Evolutionary conservation across 2,888 invertebrate species (phyloP).

Genomic region (Perizoma affinitatum): DNA sequence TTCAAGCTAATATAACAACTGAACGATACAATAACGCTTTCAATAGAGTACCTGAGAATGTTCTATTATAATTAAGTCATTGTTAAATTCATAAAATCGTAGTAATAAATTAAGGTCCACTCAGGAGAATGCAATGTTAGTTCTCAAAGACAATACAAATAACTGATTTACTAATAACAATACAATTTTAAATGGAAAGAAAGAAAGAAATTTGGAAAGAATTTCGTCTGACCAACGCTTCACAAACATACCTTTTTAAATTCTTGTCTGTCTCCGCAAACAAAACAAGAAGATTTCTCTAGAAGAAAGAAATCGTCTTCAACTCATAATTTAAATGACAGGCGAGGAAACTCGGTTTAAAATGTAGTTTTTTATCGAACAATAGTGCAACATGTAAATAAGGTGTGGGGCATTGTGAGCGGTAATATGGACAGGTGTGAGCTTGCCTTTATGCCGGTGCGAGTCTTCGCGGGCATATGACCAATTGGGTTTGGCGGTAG

Average conservation of each 20-base stretch:
- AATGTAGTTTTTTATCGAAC: slow-evolving; percentile 50
- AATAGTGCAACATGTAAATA: slow-evolving; percentile 42
- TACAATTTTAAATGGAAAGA: no score
- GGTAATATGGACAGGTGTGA: slow-evolving; percentile 64
- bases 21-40: no score
- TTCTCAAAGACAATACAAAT: no score
- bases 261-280: slow-evolving; percentile 21
- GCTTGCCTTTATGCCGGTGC: slow-evolving; percentile 51
- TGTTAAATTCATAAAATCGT: no score
- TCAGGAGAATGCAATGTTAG: no score
- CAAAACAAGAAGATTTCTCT: slow-evolving; percentile 23
- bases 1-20: no score
- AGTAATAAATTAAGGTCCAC: no score
- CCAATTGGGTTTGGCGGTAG: slow-evolving; percentile 44
- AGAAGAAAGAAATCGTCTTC: slow-evolving; percentile 12
- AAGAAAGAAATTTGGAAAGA: no score
- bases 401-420: slow-evolving; percentile 33
- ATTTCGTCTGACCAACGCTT: slow-evolving; percentile 3
- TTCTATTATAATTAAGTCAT: no score
- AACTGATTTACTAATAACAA: slow-evolving; percentile 19
- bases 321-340: slow-evolving; percentile 48
- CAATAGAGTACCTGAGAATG: no score
- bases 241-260: slow-evolving; percentile 23
- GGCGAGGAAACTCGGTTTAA: slow-evolving; percentile 55
- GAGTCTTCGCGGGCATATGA: slow-evolving; percentile 55